Conservation (phyloP, 2,797 vertebrate genomes). For the Bryconaethiops microstoma region DNA sequence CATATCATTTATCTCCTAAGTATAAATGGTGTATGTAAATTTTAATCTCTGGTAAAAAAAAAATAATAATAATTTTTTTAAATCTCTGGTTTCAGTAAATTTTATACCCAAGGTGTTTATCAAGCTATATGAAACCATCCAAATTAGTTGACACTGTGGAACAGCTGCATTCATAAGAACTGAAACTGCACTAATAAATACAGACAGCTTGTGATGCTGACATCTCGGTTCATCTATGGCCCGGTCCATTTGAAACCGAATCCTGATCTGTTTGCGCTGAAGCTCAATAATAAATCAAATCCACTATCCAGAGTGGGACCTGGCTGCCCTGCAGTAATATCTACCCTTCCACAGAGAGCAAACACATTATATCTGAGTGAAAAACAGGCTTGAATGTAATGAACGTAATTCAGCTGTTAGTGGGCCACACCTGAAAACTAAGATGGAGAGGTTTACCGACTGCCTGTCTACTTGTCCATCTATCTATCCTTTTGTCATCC, state of each 20-base stretch:
- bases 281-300: conserved; percentile 34
- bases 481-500: background rate
- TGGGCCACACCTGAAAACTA: conserved; percentile 31
- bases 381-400: background rate
- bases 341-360: conserved; percentile 13
- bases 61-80: no score
- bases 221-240: background rate
- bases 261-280: conserved; percentile 34
- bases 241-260: conserved; percentile 18
- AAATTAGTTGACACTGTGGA: background rate
- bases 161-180: background rate
- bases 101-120: background rate
- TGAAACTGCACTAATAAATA: background rate
- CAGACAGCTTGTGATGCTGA: background rate
- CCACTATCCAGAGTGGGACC: conserved; percentile 18
- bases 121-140: background rate
- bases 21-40: no score
- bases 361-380: conserved; percentile 20
- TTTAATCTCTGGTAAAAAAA: no score
- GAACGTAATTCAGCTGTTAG: background rate
- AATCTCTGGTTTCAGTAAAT: background rate
- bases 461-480: background rate
- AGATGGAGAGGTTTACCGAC: background rate
- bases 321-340: conserved; percentile 27
- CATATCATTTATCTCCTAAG: background rate